A percentile compares a stretch with the other conserved stretches of the same genome.
phyloP scores from a whole-genome alignment of 2,888 invertebrate species.

The Craniophora ligustri region DNA sequence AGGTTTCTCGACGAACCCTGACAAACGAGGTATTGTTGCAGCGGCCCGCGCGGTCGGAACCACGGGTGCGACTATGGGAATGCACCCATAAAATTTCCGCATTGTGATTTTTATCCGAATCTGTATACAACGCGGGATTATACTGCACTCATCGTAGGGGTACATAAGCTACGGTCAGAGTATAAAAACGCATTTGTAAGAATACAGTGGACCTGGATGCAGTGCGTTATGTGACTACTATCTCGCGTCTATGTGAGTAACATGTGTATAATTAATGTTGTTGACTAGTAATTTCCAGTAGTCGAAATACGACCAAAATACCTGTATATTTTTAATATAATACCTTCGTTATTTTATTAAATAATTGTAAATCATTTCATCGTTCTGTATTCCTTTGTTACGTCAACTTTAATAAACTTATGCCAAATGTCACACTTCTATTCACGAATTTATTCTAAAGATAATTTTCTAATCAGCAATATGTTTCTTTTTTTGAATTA shows the following conservation, averaged over 20 bases:
- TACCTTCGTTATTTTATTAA: too few relatives aligned
- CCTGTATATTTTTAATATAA: too few relatives aligned
- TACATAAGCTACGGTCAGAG: slow-evolving; percentile 67
- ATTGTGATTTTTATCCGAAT: slow-evolving; percentile 78
- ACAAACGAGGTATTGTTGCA: slow-evolving; percentile 83
- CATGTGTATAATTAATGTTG: too few relatives aligned
- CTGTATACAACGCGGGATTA: slow-evolving; percentile 59
- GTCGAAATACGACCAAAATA: too few relatives aligned
- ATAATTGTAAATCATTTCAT: too few relatives aligned
- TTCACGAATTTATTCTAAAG: too few relatives aligned
- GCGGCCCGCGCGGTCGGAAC: slow-evolving; percentile 54
- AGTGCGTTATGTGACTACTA: slow-evolving; percentile 27
- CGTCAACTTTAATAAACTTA: too few relatives aligned
- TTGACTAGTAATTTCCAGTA: too few relatives aligned
- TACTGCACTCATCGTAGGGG: slow-evolving; percentile 62
- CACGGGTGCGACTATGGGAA: slow-evolving; percentile 72
- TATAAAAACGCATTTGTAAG: slow-evolving; percentile 60
- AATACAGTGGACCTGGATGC: slow-evolving; percentile 47
- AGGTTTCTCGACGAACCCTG: slow-evolving; percentile 79
- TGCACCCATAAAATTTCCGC: slow-evolving; percentile 80
- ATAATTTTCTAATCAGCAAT: too few relatives aligned
- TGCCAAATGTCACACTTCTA: too few relatives aligned
- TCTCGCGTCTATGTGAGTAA: slow-evolving; percentile 45
- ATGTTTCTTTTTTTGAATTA: too few relatives aligned
- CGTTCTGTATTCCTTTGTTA: too few relatives aligned